A percentile compares a stretch with the other conserved stretches of the same genome.
Evolutionary conservation across 2,888 invertebrate species (phyloP).

Genomic region (Eustalomyia histrio): DNA sequence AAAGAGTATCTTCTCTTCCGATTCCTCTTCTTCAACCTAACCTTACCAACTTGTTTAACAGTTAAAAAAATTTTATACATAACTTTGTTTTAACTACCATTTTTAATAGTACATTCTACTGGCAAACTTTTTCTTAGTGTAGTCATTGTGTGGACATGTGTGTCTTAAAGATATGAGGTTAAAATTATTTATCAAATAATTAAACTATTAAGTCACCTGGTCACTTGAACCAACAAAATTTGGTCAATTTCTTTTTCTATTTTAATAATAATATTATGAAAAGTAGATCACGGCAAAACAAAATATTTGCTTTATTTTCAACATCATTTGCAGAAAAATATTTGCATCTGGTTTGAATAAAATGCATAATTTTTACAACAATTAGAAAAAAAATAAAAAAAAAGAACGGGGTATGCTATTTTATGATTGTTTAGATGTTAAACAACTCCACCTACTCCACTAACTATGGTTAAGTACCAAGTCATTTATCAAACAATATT

Average conservation of each 20-base stretch:
- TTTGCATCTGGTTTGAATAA: conserved; percentile 27
- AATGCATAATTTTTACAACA: conserved; percentile 2
- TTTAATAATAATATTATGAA: neutral
- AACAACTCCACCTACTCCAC: conserved; percentile 31
- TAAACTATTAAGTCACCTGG: too few species aligned
- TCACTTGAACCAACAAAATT: neutral
- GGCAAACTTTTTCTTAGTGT: too few species aligned
- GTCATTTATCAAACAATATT: conserved; percentile 35
- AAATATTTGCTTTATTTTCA: neutral
- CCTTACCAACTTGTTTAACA: too few species aligned
- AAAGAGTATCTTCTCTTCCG: too few species aligned
- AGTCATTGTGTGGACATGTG: too few species aligned
- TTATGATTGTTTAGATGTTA: neutral
- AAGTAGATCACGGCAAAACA: neutral
- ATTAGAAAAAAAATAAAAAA: conserved; percentile 2
- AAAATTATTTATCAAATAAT: too few species aligned
- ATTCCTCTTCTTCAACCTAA: too few species aligned
- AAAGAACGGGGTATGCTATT: conserved; percentile 4
- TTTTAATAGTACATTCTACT: too few species aligned
- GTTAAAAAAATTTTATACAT: too few species aligned
- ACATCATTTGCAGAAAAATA: conserved; percentile 31
- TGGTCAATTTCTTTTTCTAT: neutral
- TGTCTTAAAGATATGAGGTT: too few species aligned
- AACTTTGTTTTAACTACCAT: too few species aligned
- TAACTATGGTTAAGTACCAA: conserved; percentile 26